Evolutionary conservation across 2,888 invertebrate genomes (phyloP), one percentile per base, ranked within the genome.

Genomic region (Thalpophila matura): DNA sequence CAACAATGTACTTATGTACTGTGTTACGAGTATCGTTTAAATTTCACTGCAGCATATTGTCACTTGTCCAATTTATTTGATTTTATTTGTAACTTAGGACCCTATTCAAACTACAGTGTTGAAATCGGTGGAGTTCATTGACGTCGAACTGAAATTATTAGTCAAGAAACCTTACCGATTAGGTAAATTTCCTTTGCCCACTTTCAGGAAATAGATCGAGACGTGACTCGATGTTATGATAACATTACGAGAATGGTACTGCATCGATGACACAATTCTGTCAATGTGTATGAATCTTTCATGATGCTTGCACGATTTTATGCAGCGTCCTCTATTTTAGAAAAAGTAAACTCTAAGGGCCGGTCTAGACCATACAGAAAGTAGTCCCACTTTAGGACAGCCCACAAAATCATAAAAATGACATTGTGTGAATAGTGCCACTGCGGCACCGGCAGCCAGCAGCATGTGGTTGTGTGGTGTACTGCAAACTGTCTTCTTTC

Each of bases 21-120:
- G 56, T 40, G 47, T 63, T 59, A 67, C 66, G 47, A 64, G 74
- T 69, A 65, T 65, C 71, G 66, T 70, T 74, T 75, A 66, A 65
- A 68, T 72, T 77, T 81, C 74, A 70, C 79, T 58, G 38, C 54
- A 58, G 57, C 64, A 59, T 74, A 70, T 80, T 79, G 79, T 77
- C 80, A 67, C 81, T 70, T 83, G 83, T 83, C 77, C 83, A 84
- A 82, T 84, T 85, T 79, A 84, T 81, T 80, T 77, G 72, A 67
- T 68, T 59, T 72, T 71, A 70, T 62, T 20, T 20, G 14, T 18
- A 37, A 31, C 33, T 6, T 33, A 14, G 14, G 20, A n/a, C 16
- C 29, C 18, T 18, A 22, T 10, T 7, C 12, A 26, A 38, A 37
- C 2, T 49, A 65, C 4, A 40, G 7, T 29, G 18, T 16, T n/a